Conservation (phyloP, 2,113 vertebrate genomes). For the Daphoenositta chrysoptera region DNA sequence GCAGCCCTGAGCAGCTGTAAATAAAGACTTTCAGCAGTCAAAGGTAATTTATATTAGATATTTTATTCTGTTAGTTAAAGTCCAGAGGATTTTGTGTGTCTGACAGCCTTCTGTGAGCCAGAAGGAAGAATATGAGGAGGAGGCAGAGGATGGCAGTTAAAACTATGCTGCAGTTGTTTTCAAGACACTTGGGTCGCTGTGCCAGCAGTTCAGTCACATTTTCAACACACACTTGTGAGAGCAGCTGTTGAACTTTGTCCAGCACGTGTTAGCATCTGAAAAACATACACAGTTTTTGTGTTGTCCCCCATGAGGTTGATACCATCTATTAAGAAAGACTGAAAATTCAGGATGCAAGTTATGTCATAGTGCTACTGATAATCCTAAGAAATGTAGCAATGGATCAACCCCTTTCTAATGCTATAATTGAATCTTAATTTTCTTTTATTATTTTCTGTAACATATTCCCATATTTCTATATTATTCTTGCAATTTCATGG, state of each 20-base stretch:
- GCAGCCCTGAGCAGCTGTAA: slow-evolving; percentile 41
- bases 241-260: slow-evolving; percentile 30
- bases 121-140: background rate
- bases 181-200: background rate
- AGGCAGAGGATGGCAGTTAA: background rate
- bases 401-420: background rate
- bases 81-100: background rate
- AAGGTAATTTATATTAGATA: slow-evolving; percentile 46
- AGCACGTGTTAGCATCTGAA: background rate
- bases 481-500: background rate
- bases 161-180: background rate
- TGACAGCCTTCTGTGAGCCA: slow-evolving; percentile 35
- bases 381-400: background rate
- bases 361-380: background rate
- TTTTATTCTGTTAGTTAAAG: slow-evolving; percentile 36
- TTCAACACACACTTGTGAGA: background rate
- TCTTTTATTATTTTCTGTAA: background rate
- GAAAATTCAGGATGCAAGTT: background rate
- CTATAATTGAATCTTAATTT: background rate
- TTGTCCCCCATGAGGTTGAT: background rate
- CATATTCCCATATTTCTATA: background rate
- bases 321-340: background rate
- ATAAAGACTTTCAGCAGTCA: slow-evolving; percentile 56
- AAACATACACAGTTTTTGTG: background rate
- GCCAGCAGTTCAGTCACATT: background rate